Percentiles rank a stretch among this genome's conserved stretches.
phyloP scores from a whole-genome alignment of 2,113 vertebrate genomes.

The Syrrhaptes paradoxus region DNA sequence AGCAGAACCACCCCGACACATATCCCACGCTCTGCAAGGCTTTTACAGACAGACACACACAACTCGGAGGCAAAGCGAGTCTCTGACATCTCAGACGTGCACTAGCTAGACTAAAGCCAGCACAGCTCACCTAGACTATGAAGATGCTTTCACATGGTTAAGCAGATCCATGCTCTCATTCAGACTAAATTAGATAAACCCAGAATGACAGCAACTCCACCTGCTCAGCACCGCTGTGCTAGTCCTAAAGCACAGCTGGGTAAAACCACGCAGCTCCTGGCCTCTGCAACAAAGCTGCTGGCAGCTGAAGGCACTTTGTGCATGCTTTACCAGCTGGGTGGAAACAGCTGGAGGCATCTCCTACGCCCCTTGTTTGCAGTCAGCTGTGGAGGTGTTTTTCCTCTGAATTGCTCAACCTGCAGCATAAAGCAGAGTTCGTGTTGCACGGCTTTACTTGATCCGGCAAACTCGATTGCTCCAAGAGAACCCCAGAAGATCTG shows the following conservation, averaged over 20 bases:
- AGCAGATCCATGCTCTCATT: not conserved
- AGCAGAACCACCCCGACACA: not conserved
- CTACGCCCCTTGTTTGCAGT: not conserved
- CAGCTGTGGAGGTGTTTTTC: not conserved
- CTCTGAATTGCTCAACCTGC: not conserved
- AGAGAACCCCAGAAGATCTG: not conserved
- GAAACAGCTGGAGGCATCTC: not conserved
- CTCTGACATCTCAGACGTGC: not conserved
- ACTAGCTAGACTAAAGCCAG: not conserved
- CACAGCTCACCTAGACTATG: not conserved
- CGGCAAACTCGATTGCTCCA: fast-evolving
- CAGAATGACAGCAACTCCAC: not conserved
- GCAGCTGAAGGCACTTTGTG: not conserved
- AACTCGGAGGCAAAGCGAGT: fast-evolving
- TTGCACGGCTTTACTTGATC: not conserved
- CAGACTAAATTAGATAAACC: not conserved
- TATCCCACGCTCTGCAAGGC: not conserved
- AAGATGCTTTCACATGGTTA: not conserved
- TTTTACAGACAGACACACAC: not conserved
- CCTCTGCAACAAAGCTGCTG: not conserved
- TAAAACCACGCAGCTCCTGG: not conserved
- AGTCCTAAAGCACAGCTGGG: not conserved
- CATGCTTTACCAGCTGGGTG: fast-evolving
- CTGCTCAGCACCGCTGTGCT: not conserved
- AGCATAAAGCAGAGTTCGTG: not conserved